phyloP scores from a whole-genome alignment of 2,888 invertebrate species.

The Unio delphinus region DNA sequence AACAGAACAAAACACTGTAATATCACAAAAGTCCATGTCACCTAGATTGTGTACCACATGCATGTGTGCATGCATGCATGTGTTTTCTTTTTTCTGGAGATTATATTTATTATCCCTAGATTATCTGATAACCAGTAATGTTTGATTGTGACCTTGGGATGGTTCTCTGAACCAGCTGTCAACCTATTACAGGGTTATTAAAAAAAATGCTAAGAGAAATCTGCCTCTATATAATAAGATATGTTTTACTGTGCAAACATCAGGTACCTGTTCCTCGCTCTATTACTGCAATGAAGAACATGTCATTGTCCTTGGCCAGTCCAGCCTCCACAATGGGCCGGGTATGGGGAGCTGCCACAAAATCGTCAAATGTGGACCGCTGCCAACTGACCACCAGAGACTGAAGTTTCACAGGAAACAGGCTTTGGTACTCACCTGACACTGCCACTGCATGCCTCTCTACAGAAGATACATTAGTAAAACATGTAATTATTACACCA shows the following conservation, averaged over 20 bases:
- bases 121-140: no score
- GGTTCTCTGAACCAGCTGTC: no score
- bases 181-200: no score
- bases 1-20: no score
- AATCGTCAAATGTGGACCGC: conserved; percentile 80
- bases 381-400: conserved; percentile 79
- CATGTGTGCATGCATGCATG: no score
- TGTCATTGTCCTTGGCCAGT: conserved; percentile 64
- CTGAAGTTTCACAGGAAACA: conserved; percentile 70
- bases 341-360: conserved; percentile 70
- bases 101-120: no score
- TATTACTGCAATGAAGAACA: conserved; percentile 82
- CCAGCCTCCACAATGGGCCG: conserved; percentile 57
- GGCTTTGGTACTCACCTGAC: conserved; percentile 46
- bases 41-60: no score
- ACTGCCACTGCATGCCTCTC: conserved; percentile 63
- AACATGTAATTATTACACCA: not conserved
- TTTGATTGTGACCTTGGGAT: no score
- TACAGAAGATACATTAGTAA: conserved; percentile 28
- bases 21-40: no score
- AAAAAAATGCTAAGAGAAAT: not conserved
- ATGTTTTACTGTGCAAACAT: conserved; percentile 1
- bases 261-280: conserved; percentile 81
- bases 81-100: no score
- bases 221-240: not conserved